Conservation (phyloP, 2,113 vertebrate species). For the Rhinoptilus africanus region DNA sequence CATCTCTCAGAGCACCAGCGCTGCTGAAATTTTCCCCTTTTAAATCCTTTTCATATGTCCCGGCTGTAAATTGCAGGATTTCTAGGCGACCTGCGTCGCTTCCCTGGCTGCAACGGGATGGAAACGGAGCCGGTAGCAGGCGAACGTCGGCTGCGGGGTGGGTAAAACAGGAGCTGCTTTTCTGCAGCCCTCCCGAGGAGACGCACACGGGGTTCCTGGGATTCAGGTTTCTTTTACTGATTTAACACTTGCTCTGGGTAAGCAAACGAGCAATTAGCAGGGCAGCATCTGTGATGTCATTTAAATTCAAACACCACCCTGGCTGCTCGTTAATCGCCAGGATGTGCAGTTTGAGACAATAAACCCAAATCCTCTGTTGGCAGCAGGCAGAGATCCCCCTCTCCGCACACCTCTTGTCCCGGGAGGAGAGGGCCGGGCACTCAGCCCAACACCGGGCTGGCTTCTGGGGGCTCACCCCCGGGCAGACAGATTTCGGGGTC, state of each 20-base stretch:
- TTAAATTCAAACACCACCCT: background rate
- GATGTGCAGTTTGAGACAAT: background rate
- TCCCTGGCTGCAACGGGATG: background rate
- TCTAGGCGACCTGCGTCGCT: rapidly evolving
- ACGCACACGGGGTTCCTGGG: background rate
- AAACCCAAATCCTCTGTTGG: background rate
- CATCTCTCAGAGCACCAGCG: background rate
- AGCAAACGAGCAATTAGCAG: conserved; percentile 39
- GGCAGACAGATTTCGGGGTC: background rate
- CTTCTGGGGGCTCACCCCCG: background rate
- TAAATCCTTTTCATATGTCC: background rate
- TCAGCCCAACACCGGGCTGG: background rate
- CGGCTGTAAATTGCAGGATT: rapidly evolving
- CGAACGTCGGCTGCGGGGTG: background rate
- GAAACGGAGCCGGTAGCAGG: background rate
- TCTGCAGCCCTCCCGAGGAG: background rate
- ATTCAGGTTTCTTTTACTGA: background rate
- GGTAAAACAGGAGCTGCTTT: background rate
- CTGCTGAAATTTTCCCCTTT: background rate
- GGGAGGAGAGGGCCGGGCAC: rapidly evolving
- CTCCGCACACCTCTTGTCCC: background rate
- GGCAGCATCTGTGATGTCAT: background rate
- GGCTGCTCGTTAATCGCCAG: background rate
- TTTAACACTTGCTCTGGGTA: background rate
- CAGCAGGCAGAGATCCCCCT: background rate